phyloP scores from a whole-genome alignment of 1,140 invertebrate genomes.

The Eueides isabella region DNA sequence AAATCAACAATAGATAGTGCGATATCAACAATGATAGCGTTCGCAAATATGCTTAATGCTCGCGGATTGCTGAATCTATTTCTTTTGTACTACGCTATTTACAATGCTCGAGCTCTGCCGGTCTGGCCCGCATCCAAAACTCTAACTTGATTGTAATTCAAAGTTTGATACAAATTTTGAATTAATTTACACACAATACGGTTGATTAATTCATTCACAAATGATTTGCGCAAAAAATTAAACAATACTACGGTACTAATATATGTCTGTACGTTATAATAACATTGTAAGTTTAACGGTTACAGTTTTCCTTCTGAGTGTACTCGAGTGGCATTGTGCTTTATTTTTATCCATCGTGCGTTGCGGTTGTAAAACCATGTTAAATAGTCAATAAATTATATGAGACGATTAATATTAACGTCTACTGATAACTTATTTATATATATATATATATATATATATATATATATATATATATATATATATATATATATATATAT shows the following conservation, averaged over 20 bases:
- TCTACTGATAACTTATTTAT: neutral
- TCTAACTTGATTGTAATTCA: slow-evolving; percentile 29
- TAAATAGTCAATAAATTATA: slow-evolving; percentile 15
- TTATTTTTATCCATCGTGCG: slow-evolving; percentile 22
- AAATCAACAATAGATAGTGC: neutral
- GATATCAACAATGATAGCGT: slow-evolving; percentile 26
- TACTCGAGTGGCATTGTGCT: slow-evolving; percentile 21
- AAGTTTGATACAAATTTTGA: slow-evolving; percentile 30
- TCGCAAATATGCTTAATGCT: slow-evolving; percentile 12
- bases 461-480: neutral
- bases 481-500: neutral
- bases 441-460: neutral
- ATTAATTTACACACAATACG: slow-evolving; percentile 36
- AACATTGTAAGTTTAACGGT: slow-evolving; percentile 16
- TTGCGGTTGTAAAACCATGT: slow-evolving; percentile 14
- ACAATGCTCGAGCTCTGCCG: neutral
- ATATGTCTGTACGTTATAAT: neutral
- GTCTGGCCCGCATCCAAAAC: slow-evolving; percentile 28
- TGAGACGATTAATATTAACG: neutral
- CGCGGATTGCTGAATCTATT: slow-evolving; percentile 12
- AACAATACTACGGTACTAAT: neutral
- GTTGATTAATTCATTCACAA: slow-evolving; percentile 35
- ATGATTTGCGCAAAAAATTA: slow-evolving; percentile 5
- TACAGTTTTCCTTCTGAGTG: slow-evolving; percentile 17
- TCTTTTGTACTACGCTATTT: slow-evolving; percentile 20